A percentile compares a stretch with the other conserved stretches of the same genome.
Evolutionary conservation across 2,113 vertebrate genomes (phyloP).

Genomic region (Ornithorhynchus anatinus): DNA sequence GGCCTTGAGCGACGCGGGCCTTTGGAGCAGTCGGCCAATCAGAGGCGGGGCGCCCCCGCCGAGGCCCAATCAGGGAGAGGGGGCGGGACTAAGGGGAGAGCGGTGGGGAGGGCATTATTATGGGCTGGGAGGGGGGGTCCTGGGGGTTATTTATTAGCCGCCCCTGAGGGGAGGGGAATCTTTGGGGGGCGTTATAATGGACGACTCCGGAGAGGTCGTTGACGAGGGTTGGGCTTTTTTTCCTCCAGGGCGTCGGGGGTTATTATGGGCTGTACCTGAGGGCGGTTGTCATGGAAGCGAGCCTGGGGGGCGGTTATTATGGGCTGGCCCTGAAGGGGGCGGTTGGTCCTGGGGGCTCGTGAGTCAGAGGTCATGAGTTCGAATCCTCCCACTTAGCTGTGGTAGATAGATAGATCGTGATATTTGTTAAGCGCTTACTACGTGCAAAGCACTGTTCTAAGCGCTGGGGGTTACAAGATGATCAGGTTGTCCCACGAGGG

Average conservation of each 20-base stretch:
- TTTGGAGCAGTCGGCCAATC: constrained; percentile 26
- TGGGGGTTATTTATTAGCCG: neutral
- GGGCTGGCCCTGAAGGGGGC: neutral
- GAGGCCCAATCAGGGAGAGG: neutral
- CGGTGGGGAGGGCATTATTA: neutral
- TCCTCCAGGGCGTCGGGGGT: neutral
- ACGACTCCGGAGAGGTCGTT: neutral
- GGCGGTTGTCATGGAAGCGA: too few relatives aligned
- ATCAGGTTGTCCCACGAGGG: too few relatives aligned
- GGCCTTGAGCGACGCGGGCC: constrained; percentile 28
- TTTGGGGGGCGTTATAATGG: too few relatives aligned
- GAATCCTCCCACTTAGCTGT: too few relatives aligned
- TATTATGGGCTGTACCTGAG: constrained; percentile 10
- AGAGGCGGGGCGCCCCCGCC: neutral
- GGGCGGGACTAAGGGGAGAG: neutral
- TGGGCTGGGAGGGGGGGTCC: neutral
- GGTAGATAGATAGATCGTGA: too few relatives aligned
- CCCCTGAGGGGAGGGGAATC: neutral
- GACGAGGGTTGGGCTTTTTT: too few relatives aligned
- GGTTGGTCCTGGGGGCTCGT: neutral
- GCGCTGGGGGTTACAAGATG: too few relatives aligned
- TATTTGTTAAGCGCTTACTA: too few relatives aligned
- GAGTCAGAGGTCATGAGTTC: too few relatives aligned
- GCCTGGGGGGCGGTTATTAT: constrained; percentile 15
- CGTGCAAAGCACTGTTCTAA: too few relatives aligned